A percentile compares a stretch with the other conserved stretches of the same genome.
Evolutionary conservation across 2,888 invertebrate species (phyloP).

Genomic region (Hipparchia semele): DNA sequence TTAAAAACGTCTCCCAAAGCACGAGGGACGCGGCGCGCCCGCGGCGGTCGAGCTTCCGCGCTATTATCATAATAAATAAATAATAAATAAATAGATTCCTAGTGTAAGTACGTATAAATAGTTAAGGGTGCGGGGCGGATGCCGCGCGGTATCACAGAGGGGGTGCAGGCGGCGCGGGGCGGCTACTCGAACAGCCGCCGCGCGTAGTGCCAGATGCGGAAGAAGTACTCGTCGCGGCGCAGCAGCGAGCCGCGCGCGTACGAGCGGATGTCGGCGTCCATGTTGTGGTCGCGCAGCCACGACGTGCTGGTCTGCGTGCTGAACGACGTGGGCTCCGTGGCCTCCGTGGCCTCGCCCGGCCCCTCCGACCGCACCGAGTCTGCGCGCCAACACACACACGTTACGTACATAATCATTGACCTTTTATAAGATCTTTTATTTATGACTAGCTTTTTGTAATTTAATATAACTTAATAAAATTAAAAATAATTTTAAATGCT

Average conservation of each 20-base stretch:
- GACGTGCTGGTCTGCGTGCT: slow-evolving; percentile 97
- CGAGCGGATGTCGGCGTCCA: slow-evolving; percentile 96
- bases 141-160: slow-evolving; percentile 20
- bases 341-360: slow-evolving; percentile 83
- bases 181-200: slow-evolving; percentile 90
- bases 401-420: not conserved
- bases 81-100: slow-evolving; percentile 34
- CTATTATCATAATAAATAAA: slow-evolving; percentile 64
- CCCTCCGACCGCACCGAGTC: slow-evolving; percentile 74
- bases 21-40: slow-evolving; percentile 57
- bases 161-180: slow-evolving; percentile 28
- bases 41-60: not conserved
- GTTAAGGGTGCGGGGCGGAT: slow-evolving; percentile 16
- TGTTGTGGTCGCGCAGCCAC: slow-evolving; percentile 96
- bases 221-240: slow-evolving; percentile 96
- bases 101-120: slow-evolving; percentile 2
- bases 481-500: no score
- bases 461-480: no score
- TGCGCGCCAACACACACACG: slow-evolving; percentile 40
- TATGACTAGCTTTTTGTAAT: no score
- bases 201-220: slow-evolving; percentile 95
- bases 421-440: no score
- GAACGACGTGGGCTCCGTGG: slow-evolving; percentile 91
- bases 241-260: slow-evolving; percentile 94
- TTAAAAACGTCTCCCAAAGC: slow-evolving; percentile 72